A percentile compares a stretch with the other conserved stretches of the same genome.
phyloP scores from a whole-genome alignment of 2,888 invertebrate genomes.

The Pycnomerus fuliginosus region DNA sequence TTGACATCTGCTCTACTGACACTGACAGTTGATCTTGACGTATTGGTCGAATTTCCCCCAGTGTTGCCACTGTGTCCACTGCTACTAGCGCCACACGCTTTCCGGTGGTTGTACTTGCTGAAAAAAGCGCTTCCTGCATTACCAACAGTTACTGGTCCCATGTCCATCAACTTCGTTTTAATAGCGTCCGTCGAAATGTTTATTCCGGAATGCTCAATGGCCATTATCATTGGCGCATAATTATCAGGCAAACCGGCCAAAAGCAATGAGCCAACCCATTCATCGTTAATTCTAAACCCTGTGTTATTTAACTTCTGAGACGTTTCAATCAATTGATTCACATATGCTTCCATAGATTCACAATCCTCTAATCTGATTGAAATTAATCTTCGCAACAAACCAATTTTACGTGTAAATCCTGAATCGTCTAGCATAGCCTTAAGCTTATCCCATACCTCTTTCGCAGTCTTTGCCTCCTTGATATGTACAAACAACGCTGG shows the following conservation, averaged over 20 bases:
- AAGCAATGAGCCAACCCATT: slow-evolving; percentile 2
- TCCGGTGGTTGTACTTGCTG: background rate
- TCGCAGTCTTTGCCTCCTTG: background rate
- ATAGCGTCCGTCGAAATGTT: background rate
- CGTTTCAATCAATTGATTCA: background rate
- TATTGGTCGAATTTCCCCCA: background rate
- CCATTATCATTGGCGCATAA: slow-evolving; percentile 1
- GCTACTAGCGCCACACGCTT: background rate
- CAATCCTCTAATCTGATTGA: background rate
- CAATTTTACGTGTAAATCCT: background rate
- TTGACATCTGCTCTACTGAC: background rate
- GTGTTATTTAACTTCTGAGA: background rate
- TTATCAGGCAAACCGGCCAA: slow-evolving; percentile 1
- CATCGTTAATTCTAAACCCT: background rate
- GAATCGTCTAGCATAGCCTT: background rate
- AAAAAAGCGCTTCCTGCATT: background rate
- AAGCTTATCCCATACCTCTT: background rate
- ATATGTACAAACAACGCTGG: background rate
- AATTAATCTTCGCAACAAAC: background rate
- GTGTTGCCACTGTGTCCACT: background rate
- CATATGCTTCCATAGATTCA: background rate
- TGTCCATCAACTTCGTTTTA: slow-evolving; percentile 1
- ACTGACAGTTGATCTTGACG: background rate
- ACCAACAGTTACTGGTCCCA: background rate
- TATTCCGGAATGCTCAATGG: slow-evolving; percentile 1